Base-by-base conservation (phyloP, 2,888 invertebrate species). In the Spatulosminthurus flaviceps region DNA sequence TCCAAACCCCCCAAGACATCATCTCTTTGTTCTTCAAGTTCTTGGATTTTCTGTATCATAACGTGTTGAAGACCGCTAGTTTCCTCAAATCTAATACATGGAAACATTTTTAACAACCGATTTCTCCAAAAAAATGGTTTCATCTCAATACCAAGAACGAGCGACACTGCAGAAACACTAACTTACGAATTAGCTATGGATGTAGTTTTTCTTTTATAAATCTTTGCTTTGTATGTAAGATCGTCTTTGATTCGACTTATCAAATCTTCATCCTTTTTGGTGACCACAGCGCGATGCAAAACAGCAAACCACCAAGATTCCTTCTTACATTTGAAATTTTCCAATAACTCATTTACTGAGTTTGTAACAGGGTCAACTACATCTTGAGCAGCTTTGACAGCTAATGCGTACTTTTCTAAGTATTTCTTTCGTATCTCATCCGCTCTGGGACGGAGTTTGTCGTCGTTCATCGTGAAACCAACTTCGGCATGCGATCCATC, bases 351-450 rank as follows among this genome's bases (percentile, higher is more conserved):
- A 69, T 78, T 82, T 21, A 83, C 82, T 78, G 77, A 82, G 79
- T 78, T 83, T 22, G 82, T 82, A 0, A 83, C 69, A 0, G 82
- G 81, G 0, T 69, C 24, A 0, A 82, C 79, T 0, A 81, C 77
- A 16, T 77, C 64, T 28, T 64, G 34, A 0, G 86, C 84, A 1
- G 80, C 66, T 22, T 77, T 77, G 0, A 86, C 84, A 72, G 82
- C 82, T 79, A 79, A 70, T 19, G 82, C 66, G 78, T 84, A 82
- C 41, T 88, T 89, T 69, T 88, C 87, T 86, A 92, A 87, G 86
- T 92, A 92, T 82, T 90, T 90, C 85, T 89, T 88, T 86, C 91
- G 90, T 1, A 92, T 85, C 19, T 88, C 88, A 24, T 87, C 87
- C 70, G 90, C 90, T 85, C 91, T 90, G 22, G 87, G 86, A 78